Evolutionary conservation across 2,888 invertebrate species (phyloP), one percentile per base, ranked within the genome.

Genomic region (Eilema sororculum): DNA sequence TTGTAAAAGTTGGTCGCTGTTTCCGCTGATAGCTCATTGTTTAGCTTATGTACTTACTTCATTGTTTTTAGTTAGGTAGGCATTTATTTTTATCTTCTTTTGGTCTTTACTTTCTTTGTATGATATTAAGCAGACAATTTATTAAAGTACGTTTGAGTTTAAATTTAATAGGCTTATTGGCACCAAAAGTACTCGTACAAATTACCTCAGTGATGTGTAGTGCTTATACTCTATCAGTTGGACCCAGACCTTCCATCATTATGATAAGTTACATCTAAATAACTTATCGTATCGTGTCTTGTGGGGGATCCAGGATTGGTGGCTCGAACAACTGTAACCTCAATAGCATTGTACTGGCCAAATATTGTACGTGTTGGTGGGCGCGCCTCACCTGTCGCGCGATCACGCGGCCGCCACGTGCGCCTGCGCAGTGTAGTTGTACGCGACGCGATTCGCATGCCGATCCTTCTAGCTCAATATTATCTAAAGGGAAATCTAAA

Each of bases 331-430:
- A 60, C 64, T 77, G 73, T 76, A 74, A 70, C 69, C 69, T 75
- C 66, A 56, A 74, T 74, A 76, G 69, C 63, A 70, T 74, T 73
- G 30, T 68, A 65, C 71, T 81, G 75, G 70, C 77, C 77, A 77
- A 80, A 82, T 78, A 77, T 78, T 78, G 71, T 78, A 69, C 71
- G 72, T 75, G 63, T 73, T 73, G 79, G 81, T 86, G 78, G 86
- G 86, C 84, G 85, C 81, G 83, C 76, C 83, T 84, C 86, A 88
- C 89, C 88, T 90, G 88, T 84, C 83, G 77, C 77, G 73, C 72
- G 79, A 86, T 90, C 93, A 90, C 90, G 91, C 87, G 86, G 79
- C 71, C 30, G 73, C 85, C 91, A 91, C 91, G 91, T 92, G 92
- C 85, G 84, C 83, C 68, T 66, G 81, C 81, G 83, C 84, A 78